phyloP scores from a whole-genome alignment of 2,113 vertebrate genomes.

The Ptyas mucosa region DNA sequence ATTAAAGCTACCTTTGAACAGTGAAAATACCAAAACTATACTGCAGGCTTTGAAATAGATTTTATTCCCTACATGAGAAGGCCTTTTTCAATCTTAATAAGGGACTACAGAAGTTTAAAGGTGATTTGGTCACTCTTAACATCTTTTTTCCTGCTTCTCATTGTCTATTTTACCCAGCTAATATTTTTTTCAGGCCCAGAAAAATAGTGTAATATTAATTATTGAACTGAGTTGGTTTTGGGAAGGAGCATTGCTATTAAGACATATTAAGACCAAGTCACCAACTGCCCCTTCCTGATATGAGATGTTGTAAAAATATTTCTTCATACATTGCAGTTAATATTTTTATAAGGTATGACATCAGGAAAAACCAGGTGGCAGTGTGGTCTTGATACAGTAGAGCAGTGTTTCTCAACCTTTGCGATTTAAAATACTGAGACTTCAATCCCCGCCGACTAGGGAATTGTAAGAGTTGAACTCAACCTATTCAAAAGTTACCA shows the following conservation, averaged over 20 bases:
- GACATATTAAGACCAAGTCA: slow-evolving; percentile 15
- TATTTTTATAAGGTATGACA: slow-evolving; percentile 3
- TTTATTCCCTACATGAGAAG: neutral
- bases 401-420: neutral
- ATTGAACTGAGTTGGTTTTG: neutral
- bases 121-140: neutral
- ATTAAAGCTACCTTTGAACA: neutral
- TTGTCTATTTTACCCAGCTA: neutral
- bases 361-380: neutral
- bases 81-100: neutral
- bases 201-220: neutral
- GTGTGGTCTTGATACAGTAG: slow-evolving; percentile 28
- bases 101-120: neutral
- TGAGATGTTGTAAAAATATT: slow-evolving; percentile 26
- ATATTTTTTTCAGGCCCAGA: neutral
- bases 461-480: neutral
- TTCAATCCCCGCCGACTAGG: neutral
- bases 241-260: neutral
- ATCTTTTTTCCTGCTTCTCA: neutral
- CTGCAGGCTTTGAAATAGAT: neutral
- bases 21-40: neutral
- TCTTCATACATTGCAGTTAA: slow-evolving; percentile 28
- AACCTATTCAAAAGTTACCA: neutral
- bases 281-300: neutral
- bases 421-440: neutral